phyloP scores from a whole-genome alignment of 2,113 vertebrate species.

The Aegotheles bennettii region DNA sequence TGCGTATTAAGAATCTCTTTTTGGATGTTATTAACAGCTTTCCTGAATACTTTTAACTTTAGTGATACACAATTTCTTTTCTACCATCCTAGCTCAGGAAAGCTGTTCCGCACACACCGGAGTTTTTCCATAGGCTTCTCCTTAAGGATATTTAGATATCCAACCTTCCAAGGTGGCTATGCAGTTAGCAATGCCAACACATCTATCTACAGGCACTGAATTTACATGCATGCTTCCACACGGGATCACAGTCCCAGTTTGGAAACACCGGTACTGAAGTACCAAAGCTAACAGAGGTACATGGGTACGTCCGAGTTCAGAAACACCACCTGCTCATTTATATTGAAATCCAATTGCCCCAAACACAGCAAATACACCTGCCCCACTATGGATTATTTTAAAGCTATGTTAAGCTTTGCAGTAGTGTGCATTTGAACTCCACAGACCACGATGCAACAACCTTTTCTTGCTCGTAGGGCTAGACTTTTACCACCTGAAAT shows the following conservation, averaged over 20 bases:
- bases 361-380: neutral
- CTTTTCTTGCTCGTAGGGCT: neutral
- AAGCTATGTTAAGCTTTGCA: neutral
- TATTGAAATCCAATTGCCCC: neutral
- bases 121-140: neutral
- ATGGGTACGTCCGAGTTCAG: neutral
- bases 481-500: neutral
- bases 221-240: accelerated
- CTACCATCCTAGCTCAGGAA: neutral
- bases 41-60: neutral
- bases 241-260: accelerated
- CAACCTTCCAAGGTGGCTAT: neutral
- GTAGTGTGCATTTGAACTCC: neutral
- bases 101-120: neutral
- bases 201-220: neutral
- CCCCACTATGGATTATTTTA: neutral
- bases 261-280: neutral
- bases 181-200: neutral
- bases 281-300: neutral
- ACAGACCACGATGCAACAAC: neutral
- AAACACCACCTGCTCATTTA: neutral
- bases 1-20: neutral
- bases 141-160: neutral
- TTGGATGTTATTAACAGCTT: neutral
- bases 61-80: neutral